Evolutionary conservation across 2,888 invertebrate genomes (phyloP), one percentile per base, ranked within the genome.

Genomic region (Phorcus lineatus): DNA sequence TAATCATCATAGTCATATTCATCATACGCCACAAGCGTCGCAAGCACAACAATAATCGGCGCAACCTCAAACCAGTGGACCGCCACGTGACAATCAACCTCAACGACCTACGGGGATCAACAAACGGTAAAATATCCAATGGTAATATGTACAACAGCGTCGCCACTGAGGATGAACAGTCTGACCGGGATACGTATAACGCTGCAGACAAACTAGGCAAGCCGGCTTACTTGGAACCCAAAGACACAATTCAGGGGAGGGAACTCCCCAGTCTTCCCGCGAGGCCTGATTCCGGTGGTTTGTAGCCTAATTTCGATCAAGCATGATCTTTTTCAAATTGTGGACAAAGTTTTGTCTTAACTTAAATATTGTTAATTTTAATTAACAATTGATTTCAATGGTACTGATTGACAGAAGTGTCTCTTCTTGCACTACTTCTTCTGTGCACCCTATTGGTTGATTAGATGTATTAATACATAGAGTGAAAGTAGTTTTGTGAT

Each of bases 1-100:
- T 96, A 1, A 94, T 96, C 31, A 95, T 95, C 1, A 95, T 95
- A 9, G 95, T 95, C 53, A 95, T 96, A 88, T 94, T 96, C 78
- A 95, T 96, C 79, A 84, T 89, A 52, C 88, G 89, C 76, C 89
- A 90, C 80, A 87, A 89, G 67, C 83, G 88, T 13, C 86, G 88
- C 62, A 91, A 91, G 80, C 88, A 90, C 82, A 91, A 89, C 83
- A 90, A 90, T 83, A 90, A 89, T 81, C 87, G 88, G 13, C 89
- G 89, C 24, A 86, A 86, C 47, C 84, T 90, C 70, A 91, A 90
- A 78, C 89, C 91, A 0, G 84, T 88, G n/a, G 89, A 86, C 67
- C 86, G 88, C 55, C 90, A 91, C 81, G 95, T 95, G 79, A 95
- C 95, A 82, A 95, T 96, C 83, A 95, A 95, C 91, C 95, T 95